Base-by-base conservation (phyloP, 1,140 invertebrate species). In the Ephestia elutella region DNA sequence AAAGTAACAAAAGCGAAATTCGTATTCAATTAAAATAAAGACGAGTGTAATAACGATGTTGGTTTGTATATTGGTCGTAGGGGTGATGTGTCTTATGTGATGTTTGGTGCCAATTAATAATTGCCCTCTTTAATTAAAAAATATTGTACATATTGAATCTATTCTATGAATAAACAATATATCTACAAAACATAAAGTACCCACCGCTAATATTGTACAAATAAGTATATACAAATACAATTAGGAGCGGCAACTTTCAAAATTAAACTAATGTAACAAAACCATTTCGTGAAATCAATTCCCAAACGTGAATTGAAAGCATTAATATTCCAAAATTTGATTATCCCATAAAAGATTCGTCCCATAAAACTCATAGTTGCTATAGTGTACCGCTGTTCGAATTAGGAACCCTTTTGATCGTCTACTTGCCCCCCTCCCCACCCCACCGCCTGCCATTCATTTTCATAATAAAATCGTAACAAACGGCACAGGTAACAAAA, bases 261-360 rank as follows among this genome's bases (percentile, higher is more conserved):
- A 32, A 32, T 32, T 3, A 32, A 10, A 32, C 30, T 8, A 32
- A 32, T 25, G 7, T 44, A 15, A 15, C 38, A 17, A 44, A 44
- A 44, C 38, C 38, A 15, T 44, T 15, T 44, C 38, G 5, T 13
- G 19, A 53, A 53, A 80, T 78, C 79, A 78, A 85, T 83, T 72
- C 69, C 62, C 72, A 72, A 69, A 78, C 66, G 60, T 64, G 75
- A 78, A 80, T 78, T 69, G 71, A 73, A 70, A 68, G 73, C 82
- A 86, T 87, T 87, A 87, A 87, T 87, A 85, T 82, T 82, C 80
- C 80, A 85, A 85, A 87, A 87, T 87, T 87, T 87, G 80, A 87
- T 87, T 87, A 87, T 86, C 82, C 78, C 75, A 85, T 87, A 86
- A 87, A 87, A 86, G 78, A 85, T 78, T 81, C 82, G 77, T 64